Conservation (phyloP, 2,113 vertebrate species). For the Corythoichthys haematopterus region DNA sequence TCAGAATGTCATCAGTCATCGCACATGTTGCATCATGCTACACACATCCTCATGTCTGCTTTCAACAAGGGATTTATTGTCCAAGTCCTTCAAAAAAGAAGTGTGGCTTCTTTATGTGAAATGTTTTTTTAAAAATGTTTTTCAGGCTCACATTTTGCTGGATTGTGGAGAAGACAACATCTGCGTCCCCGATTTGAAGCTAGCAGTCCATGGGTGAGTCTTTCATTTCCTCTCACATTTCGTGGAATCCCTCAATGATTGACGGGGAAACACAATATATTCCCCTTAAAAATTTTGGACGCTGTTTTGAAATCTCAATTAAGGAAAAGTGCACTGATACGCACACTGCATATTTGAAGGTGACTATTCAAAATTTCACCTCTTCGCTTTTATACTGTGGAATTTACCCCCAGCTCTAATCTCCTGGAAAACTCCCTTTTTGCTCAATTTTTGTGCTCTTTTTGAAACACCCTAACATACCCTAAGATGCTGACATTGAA, state of each 20-base stretch:
- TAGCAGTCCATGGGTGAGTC: constrained; percentile 80
- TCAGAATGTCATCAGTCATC: constrained; percentile 58
- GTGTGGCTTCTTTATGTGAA: constrained; percentile 9
- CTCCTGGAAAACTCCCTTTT: too few relatives aligned
- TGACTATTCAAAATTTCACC: too few relatives aligned
- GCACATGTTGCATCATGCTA: constrained; percentile 48
- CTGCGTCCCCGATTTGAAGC: constrained; percentile 87
- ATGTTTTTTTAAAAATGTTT: constrained; percentile 28
- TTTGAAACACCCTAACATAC: too few relatives aligned
- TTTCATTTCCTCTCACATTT: constrained; percentile 14
- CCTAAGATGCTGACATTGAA: too few relatives aligned
- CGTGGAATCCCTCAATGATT: neutral
- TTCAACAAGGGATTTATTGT: constrained; percentile 29
- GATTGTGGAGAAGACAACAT: constrained; percentile 92
- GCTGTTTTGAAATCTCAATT: neutral
- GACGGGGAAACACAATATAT: constrained; percentile 3
- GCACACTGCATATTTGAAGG: too few relatives aligned
- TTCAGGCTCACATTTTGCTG: constrained; percentile 84
- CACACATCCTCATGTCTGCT: constrained; percentile 40
- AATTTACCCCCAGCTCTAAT: too few relatives aligned
- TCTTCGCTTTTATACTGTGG: too few relatives aligned
- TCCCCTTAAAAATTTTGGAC: constrained; percentile 1
- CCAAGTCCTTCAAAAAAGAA: constrained; percentile 15
- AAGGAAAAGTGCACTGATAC: neutral
- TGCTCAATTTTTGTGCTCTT: too few relatives aligned